Evolutionary conservation across 2,888 invertebrate species (phyloP).

Genomic region (Clepsis dumicolana): DNA sequence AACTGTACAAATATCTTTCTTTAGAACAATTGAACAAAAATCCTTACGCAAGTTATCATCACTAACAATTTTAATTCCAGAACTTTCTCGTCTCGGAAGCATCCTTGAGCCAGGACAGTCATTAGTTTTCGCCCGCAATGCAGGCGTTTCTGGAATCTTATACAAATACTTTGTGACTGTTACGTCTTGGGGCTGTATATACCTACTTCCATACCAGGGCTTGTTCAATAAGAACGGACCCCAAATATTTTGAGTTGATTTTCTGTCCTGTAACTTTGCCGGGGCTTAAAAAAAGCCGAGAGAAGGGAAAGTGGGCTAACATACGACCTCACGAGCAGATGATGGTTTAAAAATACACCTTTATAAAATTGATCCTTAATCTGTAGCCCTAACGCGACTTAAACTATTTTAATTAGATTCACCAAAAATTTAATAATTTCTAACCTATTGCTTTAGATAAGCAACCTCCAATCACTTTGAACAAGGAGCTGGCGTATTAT

Average conservation of each 20-base stretch:
- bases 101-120: constrained; percentile 36
- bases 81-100: constrained; percentile 23
- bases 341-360: too few species aligned
- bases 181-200: neutral
- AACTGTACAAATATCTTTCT: neutral
- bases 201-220: too few species aligned
- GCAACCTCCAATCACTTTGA: constrained; percentile 5
- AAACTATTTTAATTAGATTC: neutral
- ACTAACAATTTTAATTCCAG: constrained; percentile 39
- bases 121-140: constrained; percentile 38
- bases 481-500: constrained; percentile 21
- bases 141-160: constrained; percentile 27
- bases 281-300: too few species aligned
- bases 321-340: too few species aligned
- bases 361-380: too few species aligned
- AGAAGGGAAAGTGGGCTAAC: too few species aligned
- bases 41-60: constrained; percentile 14
- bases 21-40: constrained; percentile 6
- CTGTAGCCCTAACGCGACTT: neutral
- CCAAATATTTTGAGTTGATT: too few species aligned
- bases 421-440: neutral
- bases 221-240: too few species aligned
- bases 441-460: constrained; percentile 10
- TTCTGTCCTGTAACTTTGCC: too few species aligned
- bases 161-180: constrained; percentile 15